Conservation (phyloP, 2,113 vertebrate species). For the Hyla sarda region DNA sequence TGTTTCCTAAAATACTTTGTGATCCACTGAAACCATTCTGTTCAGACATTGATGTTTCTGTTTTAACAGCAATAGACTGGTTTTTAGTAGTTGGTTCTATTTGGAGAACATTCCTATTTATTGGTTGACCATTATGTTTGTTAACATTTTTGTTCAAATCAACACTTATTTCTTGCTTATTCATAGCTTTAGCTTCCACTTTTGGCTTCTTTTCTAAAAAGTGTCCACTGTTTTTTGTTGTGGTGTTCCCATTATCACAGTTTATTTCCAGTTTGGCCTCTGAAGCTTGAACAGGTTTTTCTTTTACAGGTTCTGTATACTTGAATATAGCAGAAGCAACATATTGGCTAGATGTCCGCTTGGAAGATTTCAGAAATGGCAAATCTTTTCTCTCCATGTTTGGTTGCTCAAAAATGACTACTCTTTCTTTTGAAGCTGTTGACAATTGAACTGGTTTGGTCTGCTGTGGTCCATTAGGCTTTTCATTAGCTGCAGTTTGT, state of each 20-base stretch:
- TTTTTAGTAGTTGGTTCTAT: neutral
- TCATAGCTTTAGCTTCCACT: neutral
- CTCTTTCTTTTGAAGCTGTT: conserved; percentile 55
- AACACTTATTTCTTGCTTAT: conserved; percentile 9
- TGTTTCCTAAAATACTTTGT: conserved; percentile 58
- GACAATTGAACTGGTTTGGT: conserved; percentile 34
- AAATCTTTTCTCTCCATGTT: conserved; percentile 70
- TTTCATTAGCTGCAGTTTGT: conserved; percentile 18
- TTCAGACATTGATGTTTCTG: neutral
- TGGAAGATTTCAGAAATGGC: conserved; percentile 81
- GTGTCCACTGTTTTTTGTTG: neutral
- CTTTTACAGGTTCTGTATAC: conserved; percentile 65
- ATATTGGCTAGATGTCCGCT: conserved; percentile 91
- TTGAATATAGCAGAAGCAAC: conserved; percentile 88
- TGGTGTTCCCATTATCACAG: neutral
- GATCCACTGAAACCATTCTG: conserved; percentile 57
- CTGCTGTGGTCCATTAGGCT: conserved; percentile 42
- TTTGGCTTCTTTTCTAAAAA: neutral
- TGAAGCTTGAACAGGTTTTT: neutral
- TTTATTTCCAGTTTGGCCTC: conserved; percentile 7
- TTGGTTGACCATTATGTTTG: neutral
- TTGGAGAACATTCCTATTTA: neutral
- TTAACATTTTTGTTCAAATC: neutral
- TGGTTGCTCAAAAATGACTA: conserved; percentile 55
- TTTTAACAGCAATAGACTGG: neutral